Percentiles rank a stretch among this genome's conserved stretches.
Evolutionary conservation across 2,888 invertebrate species (phyloP).

Genomic region (Aleiodes alternator): DNA sequence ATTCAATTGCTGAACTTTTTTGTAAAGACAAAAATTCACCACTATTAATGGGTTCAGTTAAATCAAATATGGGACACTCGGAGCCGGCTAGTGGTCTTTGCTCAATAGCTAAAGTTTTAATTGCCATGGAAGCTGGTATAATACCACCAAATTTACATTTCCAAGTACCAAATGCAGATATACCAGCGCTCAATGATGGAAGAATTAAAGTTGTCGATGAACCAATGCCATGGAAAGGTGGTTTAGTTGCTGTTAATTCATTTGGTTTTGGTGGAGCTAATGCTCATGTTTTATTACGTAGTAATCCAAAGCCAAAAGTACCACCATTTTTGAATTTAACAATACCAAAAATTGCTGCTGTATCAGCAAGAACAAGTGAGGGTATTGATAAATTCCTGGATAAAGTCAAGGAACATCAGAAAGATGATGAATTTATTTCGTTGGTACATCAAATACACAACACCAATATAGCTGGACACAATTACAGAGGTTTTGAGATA

Average conservation of each 20-base stretch:
- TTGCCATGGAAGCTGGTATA: slow-evolving; percentile 93
- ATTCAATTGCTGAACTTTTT: slow-evolving; percentile 94
- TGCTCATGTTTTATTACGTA: slow-evolving; percentile 91
- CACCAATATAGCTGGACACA: slow-evolving; percentile 84
- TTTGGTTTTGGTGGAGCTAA: slow-evolving; percentile 99
- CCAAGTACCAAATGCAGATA: slow-evolving; percentile 89
- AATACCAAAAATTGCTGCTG: slow-evolving; percentile 83
- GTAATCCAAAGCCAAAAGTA: slow-evolving; percentile 84
- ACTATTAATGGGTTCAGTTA: slow-evolving; percentile 95
- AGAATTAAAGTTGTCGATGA: slow-evolving; percentile 92
- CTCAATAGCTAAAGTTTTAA: slow-evolving; percentile 91
- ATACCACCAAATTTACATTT: slow-evolving; percentile 96
- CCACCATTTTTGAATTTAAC: slow-evolving; percentile 77
- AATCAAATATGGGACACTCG: slow-evolving; percentile 99
- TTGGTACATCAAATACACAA: slow-evolving; percentile 86
- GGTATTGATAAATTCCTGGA: slow-evolving; percentile 83
- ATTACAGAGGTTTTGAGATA: slow-evolving; percentile 88
- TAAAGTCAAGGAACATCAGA: slow-evolving; percentile 78
- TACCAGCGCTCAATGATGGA: slow-evolving; percentile 93
- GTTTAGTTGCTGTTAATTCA: slow-evolving; percentile 95
- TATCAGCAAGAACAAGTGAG: slow-evolving; percentile 91
- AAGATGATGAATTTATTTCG: slow-evolving; percentile 84
- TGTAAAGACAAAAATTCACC: slow-evolving; percentile 88
- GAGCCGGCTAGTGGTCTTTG: slow-evolving; percentile 96
- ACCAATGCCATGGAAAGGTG: slow-evolving; percentile 91